Conservation (phyloP, 2,888 invertebrate genomes). For the Hololepta plana region DNA sequence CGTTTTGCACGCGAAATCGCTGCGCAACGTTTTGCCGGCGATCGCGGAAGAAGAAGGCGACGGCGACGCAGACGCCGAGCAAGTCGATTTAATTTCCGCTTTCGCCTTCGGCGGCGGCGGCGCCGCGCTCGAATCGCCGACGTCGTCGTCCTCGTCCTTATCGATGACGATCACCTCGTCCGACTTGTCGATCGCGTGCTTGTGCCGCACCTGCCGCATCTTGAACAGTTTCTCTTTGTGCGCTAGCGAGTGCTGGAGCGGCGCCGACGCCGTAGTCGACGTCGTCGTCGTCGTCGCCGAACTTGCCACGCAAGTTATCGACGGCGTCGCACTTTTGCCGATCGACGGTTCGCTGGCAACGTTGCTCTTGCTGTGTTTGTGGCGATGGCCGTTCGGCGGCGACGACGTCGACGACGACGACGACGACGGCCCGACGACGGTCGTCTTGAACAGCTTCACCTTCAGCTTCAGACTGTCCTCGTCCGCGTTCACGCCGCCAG, state of each 20-base stretch:
- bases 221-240: constrained; percentile 26
- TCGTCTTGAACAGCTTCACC: constrained; percentile 35
- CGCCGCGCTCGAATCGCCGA: constrained; percentile 3
- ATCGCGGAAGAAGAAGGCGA: constrained; percentile 6
- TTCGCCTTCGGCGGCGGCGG: neutral
- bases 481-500: constrained; percentile 15
- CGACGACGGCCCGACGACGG: no score
- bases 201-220: constrained; percentile 27
- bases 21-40: constrained; percentile 11
- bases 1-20: constrained; percentile 12
- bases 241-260: no score
- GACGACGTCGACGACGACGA: no score
- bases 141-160: constrained; percentile 4
- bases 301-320: no score
- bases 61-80: constrained; percentile 2
- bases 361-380: constrained; percentile 22
- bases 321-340: no score
- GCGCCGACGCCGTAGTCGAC: no score
- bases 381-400: constrained; percentile 26
- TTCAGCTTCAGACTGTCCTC: constrained; percentile 34
- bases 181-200: constrained; percentile 8
- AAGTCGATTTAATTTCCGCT: neutral
- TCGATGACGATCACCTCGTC: constrained; percentile 5
- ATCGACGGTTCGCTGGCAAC: no score
- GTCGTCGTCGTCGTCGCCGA: no score